phyloP scores from a whole-genome alignment of 2,113 vertebrate genomes.

The Crypturellus undulatus region DNA sequence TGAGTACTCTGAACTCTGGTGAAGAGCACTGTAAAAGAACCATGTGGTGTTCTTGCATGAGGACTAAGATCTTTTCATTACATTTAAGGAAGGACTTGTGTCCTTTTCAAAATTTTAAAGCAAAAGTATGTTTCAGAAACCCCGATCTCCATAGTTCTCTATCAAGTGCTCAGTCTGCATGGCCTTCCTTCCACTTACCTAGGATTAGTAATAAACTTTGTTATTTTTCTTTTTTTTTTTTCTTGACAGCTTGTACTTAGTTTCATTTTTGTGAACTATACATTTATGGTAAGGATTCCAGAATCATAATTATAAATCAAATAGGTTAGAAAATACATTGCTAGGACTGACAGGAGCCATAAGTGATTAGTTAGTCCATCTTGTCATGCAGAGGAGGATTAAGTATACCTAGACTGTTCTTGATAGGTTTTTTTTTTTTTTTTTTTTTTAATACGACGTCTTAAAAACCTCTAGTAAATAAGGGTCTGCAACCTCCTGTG shows the following conservation, averaged over 20 bases:
- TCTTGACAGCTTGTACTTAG: neutral
- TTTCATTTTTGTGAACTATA: neutral
- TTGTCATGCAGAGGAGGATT: neutral
- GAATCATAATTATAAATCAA: neutral
- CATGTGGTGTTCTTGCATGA: neutral
- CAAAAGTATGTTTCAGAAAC: neutral
- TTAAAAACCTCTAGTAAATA: neutral
- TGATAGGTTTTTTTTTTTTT: neutral
- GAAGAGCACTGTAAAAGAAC: neutral
- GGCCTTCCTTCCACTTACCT: neutral
- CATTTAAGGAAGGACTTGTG: neutral
- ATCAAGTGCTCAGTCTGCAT: neutral
- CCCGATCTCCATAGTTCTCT: neutral
- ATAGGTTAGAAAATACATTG: neutral
- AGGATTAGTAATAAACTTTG: neutral
- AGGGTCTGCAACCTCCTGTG: neutral
- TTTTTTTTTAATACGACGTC: neutral
- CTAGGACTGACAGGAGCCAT: neutral
- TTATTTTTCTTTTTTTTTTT: neutral
- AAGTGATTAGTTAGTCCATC: neutral
- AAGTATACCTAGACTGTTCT: neutral
- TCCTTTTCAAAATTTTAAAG: neutral
- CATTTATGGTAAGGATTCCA: neutral
- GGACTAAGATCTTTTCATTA: neutral
- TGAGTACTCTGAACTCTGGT: neutral